Conservation (phyloP, 2,113 vertebrate genomes). For the Chamaetylas fuelleborni region DNA sequence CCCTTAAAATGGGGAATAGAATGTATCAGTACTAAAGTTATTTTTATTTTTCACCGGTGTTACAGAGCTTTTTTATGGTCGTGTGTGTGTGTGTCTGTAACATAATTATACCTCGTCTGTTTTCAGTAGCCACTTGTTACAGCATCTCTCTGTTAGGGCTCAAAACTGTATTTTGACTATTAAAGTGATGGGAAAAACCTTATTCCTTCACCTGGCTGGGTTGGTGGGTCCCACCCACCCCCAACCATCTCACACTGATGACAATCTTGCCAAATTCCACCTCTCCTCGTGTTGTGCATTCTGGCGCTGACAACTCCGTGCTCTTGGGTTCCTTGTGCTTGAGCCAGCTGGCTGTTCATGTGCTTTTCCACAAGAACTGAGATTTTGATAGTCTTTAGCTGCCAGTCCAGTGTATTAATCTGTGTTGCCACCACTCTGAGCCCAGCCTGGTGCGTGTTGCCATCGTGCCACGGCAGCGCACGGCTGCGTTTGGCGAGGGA, state of each 20-base stretch:
- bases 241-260: accelerated
- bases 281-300: not conserved
- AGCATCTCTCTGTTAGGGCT: not conserved
- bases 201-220: not conserved
- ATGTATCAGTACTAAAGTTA: slow-evolving; percentile 28
- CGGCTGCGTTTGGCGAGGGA: not conserved
- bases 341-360: not conserved
- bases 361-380: not conserved
- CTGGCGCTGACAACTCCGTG: not conserved
- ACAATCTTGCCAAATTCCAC: not conserved
- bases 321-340: not conserved
- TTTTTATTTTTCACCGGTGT: slow-evolving; percentile 15
- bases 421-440: not conserved
- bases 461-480: accelerated
- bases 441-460: not conserved
- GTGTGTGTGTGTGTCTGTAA: not conserved
- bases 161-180: not conserved
- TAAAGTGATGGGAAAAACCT: not conserved
- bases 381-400: not conserved
- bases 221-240: not conserved
- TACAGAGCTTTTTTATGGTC: not conserved
- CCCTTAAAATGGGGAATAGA: slow-evolving; percentile 48
- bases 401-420: not conserved
- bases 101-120: not conserved
- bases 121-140: not conserved